Conservation (phyloP, 2,113 vertebrate genomes). For the Macaca mulatta region DNA sequence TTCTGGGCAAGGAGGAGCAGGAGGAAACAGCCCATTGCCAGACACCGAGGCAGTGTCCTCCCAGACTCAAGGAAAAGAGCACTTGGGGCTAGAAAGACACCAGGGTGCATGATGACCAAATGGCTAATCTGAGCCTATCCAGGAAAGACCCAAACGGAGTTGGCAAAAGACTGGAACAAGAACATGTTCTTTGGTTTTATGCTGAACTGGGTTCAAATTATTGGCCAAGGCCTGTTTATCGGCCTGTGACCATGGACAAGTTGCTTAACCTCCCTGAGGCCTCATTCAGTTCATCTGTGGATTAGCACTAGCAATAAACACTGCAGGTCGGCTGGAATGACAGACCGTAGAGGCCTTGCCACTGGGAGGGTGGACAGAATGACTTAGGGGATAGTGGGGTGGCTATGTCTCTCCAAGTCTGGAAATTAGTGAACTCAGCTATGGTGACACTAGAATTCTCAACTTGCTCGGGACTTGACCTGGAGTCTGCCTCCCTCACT, state of each 20-base stretch:
- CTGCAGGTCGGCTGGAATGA: rapidly evolving
- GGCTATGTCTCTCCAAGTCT: too few relatives aligned
- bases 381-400: neutral
- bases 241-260: neutral
- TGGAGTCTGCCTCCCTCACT: neutral
- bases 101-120: rapidly evolving
- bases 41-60: neutral
- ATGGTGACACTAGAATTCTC: neutral
- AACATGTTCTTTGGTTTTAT: neutral
- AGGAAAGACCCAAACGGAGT: neutral
- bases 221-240: neutral
- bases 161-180: neutral
- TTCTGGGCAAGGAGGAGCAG: neutral
- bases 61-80: neutral
- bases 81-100: rapidly evolving
- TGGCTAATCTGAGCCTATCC: neutral
- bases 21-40: neutral
- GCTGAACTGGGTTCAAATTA: neutral
- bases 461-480: neutral
- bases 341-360: neutral
- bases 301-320: rapidly evolving
- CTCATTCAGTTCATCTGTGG: neutral
- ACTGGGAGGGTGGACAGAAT: rapidly evolving
- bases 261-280: neutral
- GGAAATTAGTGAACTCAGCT: neutral